A percentile compares a stretch with the other conserved stretches of the same genome.
phyloP scores from a whole-genome alignment of 1,140 invertebrate genomes.

The Geopemphigus sp. region DNA sequence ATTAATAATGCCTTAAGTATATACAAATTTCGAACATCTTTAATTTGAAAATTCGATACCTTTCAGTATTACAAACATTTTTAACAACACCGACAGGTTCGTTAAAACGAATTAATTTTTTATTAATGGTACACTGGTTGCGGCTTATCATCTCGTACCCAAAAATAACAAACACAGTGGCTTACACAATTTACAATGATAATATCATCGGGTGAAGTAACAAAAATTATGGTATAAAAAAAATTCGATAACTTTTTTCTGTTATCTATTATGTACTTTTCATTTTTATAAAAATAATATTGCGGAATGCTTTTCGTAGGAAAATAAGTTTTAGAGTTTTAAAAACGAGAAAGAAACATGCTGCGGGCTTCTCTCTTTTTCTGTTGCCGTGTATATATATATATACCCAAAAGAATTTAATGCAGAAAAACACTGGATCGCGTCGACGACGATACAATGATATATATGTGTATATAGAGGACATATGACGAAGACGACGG shows the following conservation, averaged over 20 bases:
- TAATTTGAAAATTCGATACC: neutral
- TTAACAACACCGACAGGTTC: neutral
- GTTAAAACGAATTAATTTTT: neutral
- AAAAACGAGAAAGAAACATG: no score
- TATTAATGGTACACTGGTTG: neutral
- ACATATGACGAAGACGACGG: slow-evolving; percentile 6
- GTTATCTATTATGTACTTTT: no score
- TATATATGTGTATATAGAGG: slow-evolving; percentile 5
- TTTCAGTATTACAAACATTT: no score
- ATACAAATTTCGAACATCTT: neutral
- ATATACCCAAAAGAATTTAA: slow-evolving; percentile 26
- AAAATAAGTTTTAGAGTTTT: no score
- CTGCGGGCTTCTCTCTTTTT: neutral
- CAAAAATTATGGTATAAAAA: no score
- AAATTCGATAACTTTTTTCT: no score
- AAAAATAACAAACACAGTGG: no score
- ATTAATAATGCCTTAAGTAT: neutral
- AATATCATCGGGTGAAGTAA: no score
- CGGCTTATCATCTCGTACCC: no score
- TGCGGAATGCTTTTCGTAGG: no score
- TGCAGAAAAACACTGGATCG: neutral
- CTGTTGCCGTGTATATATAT: neutral
- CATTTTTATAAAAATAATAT: no score
- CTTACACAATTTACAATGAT: no score
- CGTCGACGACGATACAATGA: slow-evolving; percentile 29